Conservation (phyloP, 2,113 vertebrate species). For the Scytalopus superciliaris region DNA sequence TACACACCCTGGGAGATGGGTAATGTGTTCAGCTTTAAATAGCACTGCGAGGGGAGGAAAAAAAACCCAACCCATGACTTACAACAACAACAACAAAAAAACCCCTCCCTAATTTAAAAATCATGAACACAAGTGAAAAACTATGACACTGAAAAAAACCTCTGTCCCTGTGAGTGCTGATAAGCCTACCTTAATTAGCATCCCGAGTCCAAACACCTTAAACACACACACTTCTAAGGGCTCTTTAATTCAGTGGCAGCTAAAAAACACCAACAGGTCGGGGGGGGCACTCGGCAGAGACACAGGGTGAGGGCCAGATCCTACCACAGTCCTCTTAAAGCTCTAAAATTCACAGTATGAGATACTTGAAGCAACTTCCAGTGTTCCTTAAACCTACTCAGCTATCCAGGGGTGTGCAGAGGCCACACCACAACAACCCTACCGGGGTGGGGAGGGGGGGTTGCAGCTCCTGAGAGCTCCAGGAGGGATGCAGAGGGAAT, state of each 20-base stretch:
- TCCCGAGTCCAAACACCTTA: slow-evolving; percentile 11
- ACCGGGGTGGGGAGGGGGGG: not conserved
- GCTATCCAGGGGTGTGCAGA: not conserved
- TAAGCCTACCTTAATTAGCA: slow-evolving; percentile 26
- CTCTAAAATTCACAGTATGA: slow-evolving; percentile 76
- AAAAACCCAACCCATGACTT: not conserved
- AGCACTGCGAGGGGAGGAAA: not conserved
- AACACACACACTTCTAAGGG: slow-evolving; percentile 46
- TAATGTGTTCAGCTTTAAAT: not conserved
- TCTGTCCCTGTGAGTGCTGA: slow-evolving; percentile 4
- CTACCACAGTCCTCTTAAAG: slow-evolving; percentile 59
- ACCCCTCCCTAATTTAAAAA: slow-evolving; percentile 7
- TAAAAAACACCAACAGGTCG: not conserved
- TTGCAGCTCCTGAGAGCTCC: not conserved
- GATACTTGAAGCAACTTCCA: slow-evolving; percentile 66
- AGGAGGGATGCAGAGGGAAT: not conserved
- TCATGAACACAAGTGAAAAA: slow-evolving; percentile 28
- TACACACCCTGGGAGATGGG: not conserved
- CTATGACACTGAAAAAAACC: not conserved
- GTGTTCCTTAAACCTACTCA: slow-evolving; percentile 58
- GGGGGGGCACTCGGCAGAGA: not conserved
- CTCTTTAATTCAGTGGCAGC: slow-evolving; percentile 11
- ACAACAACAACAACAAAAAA: not conserved
- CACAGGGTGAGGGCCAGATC: not conserved
- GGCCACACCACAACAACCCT: slow-evolving; percentile 38